Evolutionary conservation across 2,113 vertebrate genomes (phyloP), one percentile per base, ranked within the genome.

Genomic region (Bubo blakistoni): DNA sequence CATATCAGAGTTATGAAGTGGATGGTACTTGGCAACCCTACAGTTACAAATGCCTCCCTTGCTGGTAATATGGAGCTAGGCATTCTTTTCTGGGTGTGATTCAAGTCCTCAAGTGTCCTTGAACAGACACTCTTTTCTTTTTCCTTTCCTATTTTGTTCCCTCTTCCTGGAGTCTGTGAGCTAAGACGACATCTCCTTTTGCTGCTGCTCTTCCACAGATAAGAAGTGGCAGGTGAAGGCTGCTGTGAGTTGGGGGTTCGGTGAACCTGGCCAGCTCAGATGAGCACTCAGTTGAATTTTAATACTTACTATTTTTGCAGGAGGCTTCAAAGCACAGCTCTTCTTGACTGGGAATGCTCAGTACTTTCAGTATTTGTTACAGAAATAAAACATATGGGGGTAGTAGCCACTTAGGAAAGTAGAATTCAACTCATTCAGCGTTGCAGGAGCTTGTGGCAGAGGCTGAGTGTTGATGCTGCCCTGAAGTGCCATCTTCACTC

Each of bases 1-100:
- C 55, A 34, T 26, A 4, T 17, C 74, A 18, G 11, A 40, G n/a
- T 3, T 18, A 3, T 0, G 2, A 76, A 19, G 32, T 34, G 52
- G 27, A 26, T 10, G 40, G 7, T 26, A 9, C 52, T 21, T 44
- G 4, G 47, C 22, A 29, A 24, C 38, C 30, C 19, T 44, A 7
- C 27, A 27, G 62, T 29, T 91, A 67, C 51, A 66, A 4, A 30
- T 30, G 18, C 22, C 22, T 66, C 49, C 24, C 20, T 72, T 44
- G 62, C 67, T 77, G 57, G 3, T 70, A 17, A 2, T 27, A 9
- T 16, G 46, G 22, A 29, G 72, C 27, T 65, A 17, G 57, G 27
- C 7, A 1, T 65, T 79, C 44, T 29, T 32, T 61, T 32, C 59
- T 86, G 40, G 10, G 47, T 58, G 54, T 24, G 27, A 58, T 27